Evolutionary conservation across 2,797 vertebrate genomes (phyloP).

Genomic region (Cossypha polioptera): DNA sequence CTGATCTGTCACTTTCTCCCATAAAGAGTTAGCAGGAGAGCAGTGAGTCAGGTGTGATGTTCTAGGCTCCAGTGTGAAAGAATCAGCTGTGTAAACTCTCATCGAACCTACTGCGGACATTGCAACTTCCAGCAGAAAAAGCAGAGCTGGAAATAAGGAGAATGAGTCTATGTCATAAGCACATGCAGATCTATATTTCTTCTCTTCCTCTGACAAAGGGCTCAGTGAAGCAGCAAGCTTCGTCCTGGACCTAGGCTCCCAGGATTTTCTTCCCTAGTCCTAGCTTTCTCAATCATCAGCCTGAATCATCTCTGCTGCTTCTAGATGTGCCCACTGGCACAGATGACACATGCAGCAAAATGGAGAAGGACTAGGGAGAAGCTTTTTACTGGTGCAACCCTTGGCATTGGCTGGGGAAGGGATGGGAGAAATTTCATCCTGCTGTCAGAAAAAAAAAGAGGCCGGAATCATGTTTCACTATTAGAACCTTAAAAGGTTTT

Average conservation of each 20-base stretch:
- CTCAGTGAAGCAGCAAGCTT: background rate
- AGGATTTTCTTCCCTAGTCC: slow-evolving; percentile 23
- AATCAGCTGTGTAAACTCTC: background rate
- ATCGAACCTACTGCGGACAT: fast-evolving
- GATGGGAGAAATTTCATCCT: background rate
- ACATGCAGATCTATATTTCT: background rate
- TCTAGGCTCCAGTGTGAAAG: background rate
- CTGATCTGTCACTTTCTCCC: background rate
- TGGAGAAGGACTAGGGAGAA: background rate
- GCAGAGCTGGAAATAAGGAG: background rate
- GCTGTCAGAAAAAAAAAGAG: background rate
- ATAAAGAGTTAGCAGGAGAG: background rate
- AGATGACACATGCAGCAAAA: background rate
- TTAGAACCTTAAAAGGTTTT: background rate
- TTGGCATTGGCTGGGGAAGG: background rate
- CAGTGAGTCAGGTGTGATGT: background rate
- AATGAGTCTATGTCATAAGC: background rate
- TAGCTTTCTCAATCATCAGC: slow-evolving; percentile 7
- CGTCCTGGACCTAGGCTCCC: slow-evolving; percentile 14
- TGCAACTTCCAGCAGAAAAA: background rate
- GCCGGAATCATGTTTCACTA: background rate
- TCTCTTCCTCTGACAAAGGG: background rate
- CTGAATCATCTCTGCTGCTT: slow-evolving; percentile 34
- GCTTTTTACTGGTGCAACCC: background rate
- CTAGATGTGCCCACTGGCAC: background rate